Percentiles rank a stretch among this genome's conserved stretches.
Evolutionary conservation across 2,888 invertebrate genomes (phyloP).

Genomic region (Temnothorax rugatulus): DNA sequence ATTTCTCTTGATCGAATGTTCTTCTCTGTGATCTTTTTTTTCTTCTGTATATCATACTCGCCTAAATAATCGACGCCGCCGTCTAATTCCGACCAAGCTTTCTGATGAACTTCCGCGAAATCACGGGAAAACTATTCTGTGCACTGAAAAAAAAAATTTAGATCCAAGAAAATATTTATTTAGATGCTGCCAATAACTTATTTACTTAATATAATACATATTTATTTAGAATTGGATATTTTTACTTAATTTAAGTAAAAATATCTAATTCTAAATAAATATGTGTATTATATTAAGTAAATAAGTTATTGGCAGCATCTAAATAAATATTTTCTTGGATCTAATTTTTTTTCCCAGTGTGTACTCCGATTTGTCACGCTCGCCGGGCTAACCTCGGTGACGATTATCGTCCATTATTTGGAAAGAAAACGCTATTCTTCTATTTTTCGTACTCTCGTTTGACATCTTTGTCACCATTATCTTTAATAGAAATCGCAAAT

Average conservation of each 20-base stretch:
- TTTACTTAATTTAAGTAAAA: too few relatives aligned
- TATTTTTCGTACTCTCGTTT: conserved; percentile 54
- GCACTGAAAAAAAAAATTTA: background rate
- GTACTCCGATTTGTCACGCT: background rate
- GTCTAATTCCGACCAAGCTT: conserved; percentile 55
- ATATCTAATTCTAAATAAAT: too few relatives aligned
- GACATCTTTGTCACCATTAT: background rate
- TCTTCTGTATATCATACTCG: conserved; percentile 23
- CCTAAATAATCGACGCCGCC: conserved; percentile 29
- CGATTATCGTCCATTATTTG: conserved; percentile 45
- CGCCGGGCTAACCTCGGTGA: conserved; percentile 8
- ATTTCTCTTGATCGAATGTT: conserved; percentile 21
- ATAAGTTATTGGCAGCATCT: too few relatives aligned
- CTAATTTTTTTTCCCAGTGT: too few relatives aligned
- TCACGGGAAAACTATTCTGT: too few relatives aligned
- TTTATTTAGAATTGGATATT: too few relatives aligned
- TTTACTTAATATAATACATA: too few relatives aligned
- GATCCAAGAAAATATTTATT: too few relatives aligned
- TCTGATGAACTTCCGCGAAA: background rate
- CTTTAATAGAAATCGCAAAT: conserved; percentile 5
- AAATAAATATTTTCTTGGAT: too few relatives aligned
- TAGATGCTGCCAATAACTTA: too few relatives aligned
- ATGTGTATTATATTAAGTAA: too few relatives aligned
- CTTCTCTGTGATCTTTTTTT: conserved; percentile 29
- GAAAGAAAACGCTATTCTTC: background rate